Evolutionary conservation across 1,140 invertebrate genomes (phyloP), one percentile per base, ranked within the genome.

Genomic region (Samia ricini): DNA sequence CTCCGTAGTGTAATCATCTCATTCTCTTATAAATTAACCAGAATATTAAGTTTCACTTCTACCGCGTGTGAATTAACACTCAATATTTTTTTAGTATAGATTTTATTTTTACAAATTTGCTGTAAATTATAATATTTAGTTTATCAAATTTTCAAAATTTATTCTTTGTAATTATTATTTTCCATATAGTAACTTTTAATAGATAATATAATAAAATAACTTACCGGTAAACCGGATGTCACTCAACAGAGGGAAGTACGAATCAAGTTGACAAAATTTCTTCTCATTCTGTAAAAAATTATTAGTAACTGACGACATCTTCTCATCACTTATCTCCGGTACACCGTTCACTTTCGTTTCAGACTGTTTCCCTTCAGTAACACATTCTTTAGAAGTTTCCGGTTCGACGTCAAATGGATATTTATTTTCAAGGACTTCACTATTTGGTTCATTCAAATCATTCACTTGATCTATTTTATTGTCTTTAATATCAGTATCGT

Each of bases 211-310:
- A 12, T 7, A 42, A 42, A 42, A 42, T 50, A 20, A 79, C 77
- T 84, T 36, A 91, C 90, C 90, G 56, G 90, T 89, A 64, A 91
- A 91, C 70, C 89, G 79, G 21, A 91, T 91, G 64, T 90, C 87
- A 71, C 83, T 87, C 10, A 91, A 70, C 19, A 88, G 65, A 4
- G 81, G 89, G 54, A 85, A 72, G 69, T 78, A 90, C 36, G 76
- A 64, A 64, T 88, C 77, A 0, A 85, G 61, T 26, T 81, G 71
- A 52, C 83, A 88, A 56, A 79, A 90, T 19, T 88, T 86, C 74
- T 90, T 88, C 56, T 90, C 88, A 57, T 88, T 88, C 62, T 83
- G 73, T 68, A 90, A 79, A 77, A 90, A 90, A 71, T 87, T 72
- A 59, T 88, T 76, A 4, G 88, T 89, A 0, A 81, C 81, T 3